Evolutionary conservation across 2,888 invertebrate species (phyloP), one percentile per base, ranked within the genome.

Genomic region (Xestia ashworthii): DNA sequence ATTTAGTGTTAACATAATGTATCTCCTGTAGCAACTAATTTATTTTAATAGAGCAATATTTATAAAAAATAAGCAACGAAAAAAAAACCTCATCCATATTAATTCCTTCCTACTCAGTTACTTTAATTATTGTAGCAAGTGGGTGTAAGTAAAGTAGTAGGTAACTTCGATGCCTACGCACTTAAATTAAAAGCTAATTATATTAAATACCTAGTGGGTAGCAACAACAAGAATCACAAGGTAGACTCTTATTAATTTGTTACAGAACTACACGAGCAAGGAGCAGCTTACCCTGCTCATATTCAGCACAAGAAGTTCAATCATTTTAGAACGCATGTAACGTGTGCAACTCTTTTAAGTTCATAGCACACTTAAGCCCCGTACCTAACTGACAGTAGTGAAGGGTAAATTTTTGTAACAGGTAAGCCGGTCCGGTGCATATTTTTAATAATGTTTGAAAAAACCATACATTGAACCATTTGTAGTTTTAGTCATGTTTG

Each of bases 51-150:
- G 11, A 41, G 53, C 44, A 19, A 41, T 46, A 38, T 55, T 64
- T 55, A 38, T 66, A 16, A 38, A 58, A 16, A 38, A 65, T 38
- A 5, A 66, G n/a, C 4, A 14, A 19, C n/a, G 32, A 16, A 48
- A 67, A 12, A 77, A 50, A 19, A 12, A 1, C 5, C 12, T 38
- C 60, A 81, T 81, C 5, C 14, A 81, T 64, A 81, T 74, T 74
- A 25, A 78, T 64, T 14, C 5, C 53, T 16, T 53, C 82, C 46
- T 46, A 53, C 16, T 44, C n/a, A 64, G 22, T 48, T 19, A 64
- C 3, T 55, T 55, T 38, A 1, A 74, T 74, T 74, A 74, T 74
- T 74, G 12, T 50, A 19, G 48, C 4, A n/a, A 25, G 41, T 77
- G 60, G 80, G 44, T n/a, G 44, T 25, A 14, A 25, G 25, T 14